Conservation (phyloP, 2,888 invertebrate genomes). For the Oegoconia quadripuncta region DNA sequence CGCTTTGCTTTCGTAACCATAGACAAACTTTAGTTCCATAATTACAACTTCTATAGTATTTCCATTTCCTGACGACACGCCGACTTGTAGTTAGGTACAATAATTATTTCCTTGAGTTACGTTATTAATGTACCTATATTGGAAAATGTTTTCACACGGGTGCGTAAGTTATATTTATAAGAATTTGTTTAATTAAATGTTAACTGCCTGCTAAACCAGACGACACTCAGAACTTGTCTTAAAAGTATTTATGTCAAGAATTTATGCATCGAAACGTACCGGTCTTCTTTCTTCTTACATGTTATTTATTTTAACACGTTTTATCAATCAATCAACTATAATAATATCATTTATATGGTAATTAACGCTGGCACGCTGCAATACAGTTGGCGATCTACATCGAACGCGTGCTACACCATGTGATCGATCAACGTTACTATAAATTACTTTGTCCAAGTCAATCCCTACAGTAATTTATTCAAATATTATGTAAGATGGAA, state of each 20-base stretch:
- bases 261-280: too few species aligned
- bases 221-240: too few species aligned
- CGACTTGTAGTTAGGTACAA: too few species aligned
- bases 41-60: slow-evolving; percentile 6
- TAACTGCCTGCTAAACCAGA: too few species aligned
- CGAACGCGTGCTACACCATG: slow-evolving; percentile 35
- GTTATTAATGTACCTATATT: too few species aligned
- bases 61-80: slow-evolving; percentile 15
- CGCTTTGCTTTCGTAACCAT: slow-evolving; percentile 31
- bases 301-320: slow-evolving; percentile 5
- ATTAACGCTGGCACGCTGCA: slow-evolving; percentile 36
- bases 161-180: too few species aligned
- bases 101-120: too few species aligned
- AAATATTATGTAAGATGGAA: too few species aligned
- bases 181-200: too few species aligned
- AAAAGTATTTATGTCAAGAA: too few species aligned
- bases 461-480: too few species aligned
- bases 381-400: slow-evolving; percentile 33
- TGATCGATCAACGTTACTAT: slow-evolving; percentile 25
- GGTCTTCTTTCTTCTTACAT: background rate
- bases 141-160: too few species aligned
- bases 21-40: slow-evolving; percentile 11
- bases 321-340: slow-evolving; percentile 25
- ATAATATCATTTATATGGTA: slow-evolving; percentile 30
- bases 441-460: background rate